phyloP scores from a whole-genome alignment of 2,113 vertebrate species.

The Brachyhypopomus occidentalis region DNA sequence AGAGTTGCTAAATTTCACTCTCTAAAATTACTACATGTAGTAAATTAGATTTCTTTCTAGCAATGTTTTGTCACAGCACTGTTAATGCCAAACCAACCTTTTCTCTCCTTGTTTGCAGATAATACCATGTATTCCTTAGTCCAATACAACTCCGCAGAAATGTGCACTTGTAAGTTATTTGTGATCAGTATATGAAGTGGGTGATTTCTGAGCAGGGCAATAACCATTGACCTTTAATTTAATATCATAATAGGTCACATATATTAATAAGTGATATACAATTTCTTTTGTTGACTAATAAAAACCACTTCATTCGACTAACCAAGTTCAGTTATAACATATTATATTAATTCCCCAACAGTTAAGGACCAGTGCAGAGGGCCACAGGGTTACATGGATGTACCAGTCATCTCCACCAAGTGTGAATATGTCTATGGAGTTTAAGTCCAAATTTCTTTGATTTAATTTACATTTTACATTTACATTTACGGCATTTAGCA shows the following conservation, averaged over 20 bases:
- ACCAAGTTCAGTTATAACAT: neutral
- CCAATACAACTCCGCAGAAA: neutral
- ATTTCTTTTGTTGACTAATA: no score
- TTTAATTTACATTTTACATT: no score
- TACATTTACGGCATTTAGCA: no score
- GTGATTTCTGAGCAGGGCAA: neutral
- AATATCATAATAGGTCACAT: neutral
- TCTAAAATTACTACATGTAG: no score
- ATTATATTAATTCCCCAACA: neutral
- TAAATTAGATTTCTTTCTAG: no score
- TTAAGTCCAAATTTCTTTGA: neutral
- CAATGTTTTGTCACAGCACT: no score
- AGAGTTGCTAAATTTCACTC: no score
- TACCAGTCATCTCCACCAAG: neutral
- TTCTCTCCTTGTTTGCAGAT: neutral
- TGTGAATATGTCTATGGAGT: neutral
- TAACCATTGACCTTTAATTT: neutral
- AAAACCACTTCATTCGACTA: neutral
- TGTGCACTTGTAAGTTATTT: slow-evolving; percentile 10
- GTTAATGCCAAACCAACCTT: neutral
- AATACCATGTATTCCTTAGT: neutral
- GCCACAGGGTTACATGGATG: no score
- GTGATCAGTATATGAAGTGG: neutral
- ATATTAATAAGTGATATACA: neutral
- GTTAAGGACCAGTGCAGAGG: neutral